Conservation (phyloP, 2,797 vertebrate genomes). For the Coregonus suidteri region DNA sequence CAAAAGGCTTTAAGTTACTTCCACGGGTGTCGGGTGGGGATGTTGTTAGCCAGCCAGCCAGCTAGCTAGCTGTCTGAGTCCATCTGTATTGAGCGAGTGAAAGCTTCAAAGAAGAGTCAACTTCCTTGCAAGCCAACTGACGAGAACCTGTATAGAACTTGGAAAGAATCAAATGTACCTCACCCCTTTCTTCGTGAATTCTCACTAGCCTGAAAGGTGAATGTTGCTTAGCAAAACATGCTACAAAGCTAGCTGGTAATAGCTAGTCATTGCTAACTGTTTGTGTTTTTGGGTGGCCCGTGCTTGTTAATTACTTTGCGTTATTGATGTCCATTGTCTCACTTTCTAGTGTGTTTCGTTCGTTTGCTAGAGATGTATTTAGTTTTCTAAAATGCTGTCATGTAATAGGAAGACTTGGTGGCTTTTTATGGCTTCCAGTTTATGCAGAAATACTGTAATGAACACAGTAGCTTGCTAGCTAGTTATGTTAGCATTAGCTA, state of each 20-base stretch:
- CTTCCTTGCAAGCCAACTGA: constrained; percentile 9
- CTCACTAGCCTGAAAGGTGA: constrained; percentile 27
- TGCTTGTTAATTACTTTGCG: neutral
- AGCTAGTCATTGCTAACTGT: constrained; percentile 1
- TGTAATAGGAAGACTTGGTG: neutral
- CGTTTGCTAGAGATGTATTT: neutral
- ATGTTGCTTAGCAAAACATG: neutral
- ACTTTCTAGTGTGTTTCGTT: neutral
- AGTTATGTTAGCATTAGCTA: constrained; percentile 9
- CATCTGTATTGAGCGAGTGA: neutral
- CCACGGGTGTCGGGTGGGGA: constrained; percentile 21
- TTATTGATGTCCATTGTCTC: neutral
- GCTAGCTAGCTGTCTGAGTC: neutral
- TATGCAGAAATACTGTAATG: constrained; percentile 9
- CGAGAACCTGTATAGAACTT: constrained; percentile 10
- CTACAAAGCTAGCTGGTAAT: neutral
- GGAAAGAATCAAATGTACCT: constrained; percentile 16
- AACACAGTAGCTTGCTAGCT: constrained; percentile 8
- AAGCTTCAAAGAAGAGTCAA: constrained; percentile 20
- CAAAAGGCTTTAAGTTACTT: constrained; percentile 9
- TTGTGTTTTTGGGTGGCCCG: constrained; percentile 7
- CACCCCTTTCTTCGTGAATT: constrained; percentile 15
- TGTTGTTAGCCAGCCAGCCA: constrained; percentile 24
- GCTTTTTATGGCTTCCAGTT: constrained; percentile 2
- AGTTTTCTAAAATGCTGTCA: neutral